These are phyloP conservation scores for Orthosia gracilis DNA, from an alignment of 2,888 invertebrate species.

Conservation along the genomic window DNA sequence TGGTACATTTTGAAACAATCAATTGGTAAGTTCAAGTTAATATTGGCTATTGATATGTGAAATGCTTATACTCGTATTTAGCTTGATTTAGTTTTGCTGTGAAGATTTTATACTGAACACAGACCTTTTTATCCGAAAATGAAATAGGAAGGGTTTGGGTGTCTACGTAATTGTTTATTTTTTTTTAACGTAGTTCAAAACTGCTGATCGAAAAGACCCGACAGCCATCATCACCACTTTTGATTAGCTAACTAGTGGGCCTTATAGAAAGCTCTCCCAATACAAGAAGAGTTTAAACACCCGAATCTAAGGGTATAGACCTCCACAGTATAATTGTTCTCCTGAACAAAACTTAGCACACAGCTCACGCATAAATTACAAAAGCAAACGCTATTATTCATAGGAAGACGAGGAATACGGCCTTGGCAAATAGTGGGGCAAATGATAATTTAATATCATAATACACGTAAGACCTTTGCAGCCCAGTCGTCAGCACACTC, in stretches of 20 bases:
- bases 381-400: slow-evolving; percentile 51
- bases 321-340: slow-evolving; percentile 30
- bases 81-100: too few species aligned
- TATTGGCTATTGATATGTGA: neutral
- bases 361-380: slow-evolving; percentile 50
- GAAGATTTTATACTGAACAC: too few species aligned
- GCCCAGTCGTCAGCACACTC: slow-evolving; percentile 43
- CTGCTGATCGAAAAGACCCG: too few species aligned
- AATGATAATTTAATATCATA: slow-evolving; percentile 64
- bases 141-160: too few species aligned
- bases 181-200: too few species aligned
- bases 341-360: slow-evolving; percentile 49
- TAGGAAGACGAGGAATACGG: slow-evolving; percentile 35
- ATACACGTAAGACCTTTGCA: slow-evolving; percentile 45
- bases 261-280: neutral
- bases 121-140: too few species aligned
- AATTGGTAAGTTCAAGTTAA: neutral
- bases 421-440: slow-evolving; percentile 59
- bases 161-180: too few species aligned
- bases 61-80: neutral
- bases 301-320: neutral
- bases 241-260: too few species aligned
- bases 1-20: neutral
- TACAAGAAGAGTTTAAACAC: slow-evolving; percentile 10
- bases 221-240: too few species aligned